Conservation (phyloP, 2,113 vertebrate genomes). For the Myotis brandtii region DNA sequence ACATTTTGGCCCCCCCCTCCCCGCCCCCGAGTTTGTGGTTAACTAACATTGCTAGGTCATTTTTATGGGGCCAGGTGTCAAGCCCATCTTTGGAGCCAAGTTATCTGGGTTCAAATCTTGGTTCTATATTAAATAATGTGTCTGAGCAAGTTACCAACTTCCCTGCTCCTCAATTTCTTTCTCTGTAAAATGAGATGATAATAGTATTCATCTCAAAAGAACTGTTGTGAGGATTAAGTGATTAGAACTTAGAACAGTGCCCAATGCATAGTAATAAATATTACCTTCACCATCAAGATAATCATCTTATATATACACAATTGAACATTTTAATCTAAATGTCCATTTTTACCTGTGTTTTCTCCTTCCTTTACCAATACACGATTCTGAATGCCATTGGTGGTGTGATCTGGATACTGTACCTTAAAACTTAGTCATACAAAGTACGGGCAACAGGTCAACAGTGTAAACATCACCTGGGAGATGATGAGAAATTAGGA, state of each 20-base stretch:
- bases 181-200: not conserved
- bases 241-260: not conserved
- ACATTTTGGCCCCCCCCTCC: not conserved
- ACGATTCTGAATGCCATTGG: not conserved
- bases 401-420: not conserved
- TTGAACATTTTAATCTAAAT: not conserved
- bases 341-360: not conserved
- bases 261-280: not conserved
- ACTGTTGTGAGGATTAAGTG: not conserved
- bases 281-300: not conserved
- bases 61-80: not conserved
- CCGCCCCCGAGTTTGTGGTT: not conserved
- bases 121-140: not conserved
- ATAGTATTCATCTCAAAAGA: not conserved
- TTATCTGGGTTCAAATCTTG: not conserved
- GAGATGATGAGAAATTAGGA: not conserved
- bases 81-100: not conserved
- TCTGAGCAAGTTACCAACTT: not conserved
- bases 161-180: not conserved
- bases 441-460: not conserved
- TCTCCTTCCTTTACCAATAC: not conserved
- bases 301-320: not conserved
- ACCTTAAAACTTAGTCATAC: not conserved
- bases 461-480: not conserved
- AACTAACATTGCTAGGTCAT: not conserved